Evolutionary conservation across 2,888 invertebrate genomes (phyloP).

Genomic region (Parthenolecanium corni): DNA sequence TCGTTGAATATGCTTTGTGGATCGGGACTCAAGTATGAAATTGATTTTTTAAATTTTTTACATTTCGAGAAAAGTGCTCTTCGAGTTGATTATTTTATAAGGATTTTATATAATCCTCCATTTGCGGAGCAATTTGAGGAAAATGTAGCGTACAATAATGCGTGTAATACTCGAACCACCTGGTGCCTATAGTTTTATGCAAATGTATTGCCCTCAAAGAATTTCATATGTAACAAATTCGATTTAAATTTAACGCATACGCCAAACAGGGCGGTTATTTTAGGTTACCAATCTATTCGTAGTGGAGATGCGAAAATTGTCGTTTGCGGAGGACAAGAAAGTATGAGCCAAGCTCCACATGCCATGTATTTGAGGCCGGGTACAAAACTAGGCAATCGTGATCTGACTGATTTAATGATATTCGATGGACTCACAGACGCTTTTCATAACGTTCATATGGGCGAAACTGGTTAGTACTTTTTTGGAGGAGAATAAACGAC

Average conservation of each 20-base stretch:
- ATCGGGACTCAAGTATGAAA: constrained; percentile 59
- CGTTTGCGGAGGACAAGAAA: constrained; percentile 72
- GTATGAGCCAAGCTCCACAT: constrained; percentile 66
- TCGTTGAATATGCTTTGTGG: constrained; percentile 70
- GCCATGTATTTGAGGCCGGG: constrained; percentile 50
- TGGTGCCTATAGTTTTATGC: no score
- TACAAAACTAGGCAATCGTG: constrained; percentile 52
- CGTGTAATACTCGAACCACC: no score
- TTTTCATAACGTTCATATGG: constrained; percentile 63
- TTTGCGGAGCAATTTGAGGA: no score
- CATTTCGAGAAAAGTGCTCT: no score
- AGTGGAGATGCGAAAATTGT: constrained; percentile 54
- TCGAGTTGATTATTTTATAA: no score
- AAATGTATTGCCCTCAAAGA: no score
- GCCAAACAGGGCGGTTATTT: constrained; percentile 46
- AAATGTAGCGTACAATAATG: no score
- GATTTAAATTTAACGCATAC: not conserved
- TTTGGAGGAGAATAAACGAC: not conserved
- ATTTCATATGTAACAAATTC: no score
- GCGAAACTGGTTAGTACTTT: constrained; percentile 51
- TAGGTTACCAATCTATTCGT: constrained; percentile 57
- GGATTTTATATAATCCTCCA: no score
- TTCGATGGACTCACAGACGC: constrained; percentile 64
- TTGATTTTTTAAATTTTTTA: no score
- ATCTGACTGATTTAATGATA: constrained; percentile 54